phyloP scores from a whole-genome alignment of 2,113 vertebrate species.

The Psettodes erumei region DNA sequence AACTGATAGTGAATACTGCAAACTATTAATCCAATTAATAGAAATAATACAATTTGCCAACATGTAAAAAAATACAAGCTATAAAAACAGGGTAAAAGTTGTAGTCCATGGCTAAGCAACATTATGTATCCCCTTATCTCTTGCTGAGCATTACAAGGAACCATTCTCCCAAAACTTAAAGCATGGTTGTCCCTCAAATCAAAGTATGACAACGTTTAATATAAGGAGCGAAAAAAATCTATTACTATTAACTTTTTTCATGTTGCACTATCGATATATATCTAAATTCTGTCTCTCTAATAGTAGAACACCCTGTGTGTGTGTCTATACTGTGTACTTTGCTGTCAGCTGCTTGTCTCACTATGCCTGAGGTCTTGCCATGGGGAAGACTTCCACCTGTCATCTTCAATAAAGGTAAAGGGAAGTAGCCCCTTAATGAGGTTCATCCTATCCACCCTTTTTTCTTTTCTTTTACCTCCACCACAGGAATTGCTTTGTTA shows the following conservation, averaged over 20 bases:
- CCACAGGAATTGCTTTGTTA: not conserved
- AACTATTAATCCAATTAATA: not conserved
- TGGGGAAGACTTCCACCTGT: conserved; percentile 68
- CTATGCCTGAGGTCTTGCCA: conserved; percentile 57
- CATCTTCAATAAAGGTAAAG: conserved; percentile 70
- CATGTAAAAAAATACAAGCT: not conserved
- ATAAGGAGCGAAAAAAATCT: not conserved
- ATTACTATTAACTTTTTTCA: not conserved
- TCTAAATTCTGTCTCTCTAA: not conserved
- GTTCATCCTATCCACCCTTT: conserved; percentile 19
- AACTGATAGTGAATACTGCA: not conserved
- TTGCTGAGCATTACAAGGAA: not conserved
- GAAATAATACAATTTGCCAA: not conserved
- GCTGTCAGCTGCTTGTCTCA: conserved; percentile 68
- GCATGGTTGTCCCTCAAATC: not conserved
- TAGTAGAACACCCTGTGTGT: not conserved
- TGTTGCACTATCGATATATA: not conserved
- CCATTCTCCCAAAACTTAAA: not conserved
- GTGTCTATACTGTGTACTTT: no score
- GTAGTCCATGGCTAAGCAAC: no score
- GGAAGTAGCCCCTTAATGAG: conserved; percentile 52
- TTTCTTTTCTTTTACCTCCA: conserved; percentile 18
- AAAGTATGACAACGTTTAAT: not conserved
- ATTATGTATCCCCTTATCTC: not conserved
- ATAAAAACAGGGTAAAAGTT: not conserved